phyloP scores from a whole-genome alignment of 2,113 vertebrate genomes.

The Sorex fumeus region DNA sequence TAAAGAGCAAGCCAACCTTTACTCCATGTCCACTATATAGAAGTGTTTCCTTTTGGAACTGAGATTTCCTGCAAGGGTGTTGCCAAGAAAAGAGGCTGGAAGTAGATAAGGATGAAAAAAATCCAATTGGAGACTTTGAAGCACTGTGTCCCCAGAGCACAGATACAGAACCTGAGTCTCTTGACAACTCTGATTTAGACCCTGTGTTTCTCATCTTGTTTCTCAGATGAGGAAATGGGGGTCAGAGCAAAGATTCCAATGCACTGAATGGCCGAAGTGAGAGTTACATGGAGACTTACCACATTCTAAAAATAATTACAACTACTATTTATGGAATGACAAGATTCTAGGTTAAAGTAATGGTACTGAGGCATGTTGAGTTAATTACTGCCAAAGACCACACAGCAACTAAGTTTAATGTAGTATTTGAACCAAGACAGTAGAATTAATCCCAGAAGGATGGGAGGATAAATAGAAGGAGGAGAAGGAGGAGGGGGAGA shows the following conservation, averaged over 20 bases:
- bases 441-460: not conserved
- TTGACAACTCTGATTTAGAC: not conserved
- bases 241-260: constrained; percentile 1
- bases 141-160: rapidly evolving
- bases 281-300: not conserved
- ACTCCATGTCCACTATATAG: rapidly evolving
- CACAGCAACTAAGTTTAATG: not conserved
- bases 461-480: too few species aligned
- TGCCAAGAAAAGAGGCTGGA: constrained; percentile 6
- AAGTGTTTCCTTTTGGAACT: not conserved
- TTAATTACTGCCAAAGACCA: not conserved
- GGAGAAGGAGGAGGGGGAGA: too few species aligned
- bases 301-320: constrained; percentile 15
- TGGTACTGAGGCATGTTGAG: not conserved
- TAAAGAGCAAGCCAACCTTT: not conserved
- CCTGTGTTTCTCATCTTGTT: not conserved
- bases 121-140: not conserved
- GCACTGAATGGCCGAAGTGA: not conserved
- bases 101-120: not conserved
- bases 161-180: rapidly evolving
- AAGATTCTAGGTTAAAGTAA: not conserved
- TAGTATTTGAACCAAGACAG: not conserved
- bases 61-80: not conserved
- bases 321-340: constrained; percentile 6
- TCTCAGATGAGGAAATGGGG: constrained; percentile 15